These are phyloP conservation scores for Scaeva pyrastri DNA, from an alignment of 2,888 invertebrate species.

Conservation along the genomic window DNA sequence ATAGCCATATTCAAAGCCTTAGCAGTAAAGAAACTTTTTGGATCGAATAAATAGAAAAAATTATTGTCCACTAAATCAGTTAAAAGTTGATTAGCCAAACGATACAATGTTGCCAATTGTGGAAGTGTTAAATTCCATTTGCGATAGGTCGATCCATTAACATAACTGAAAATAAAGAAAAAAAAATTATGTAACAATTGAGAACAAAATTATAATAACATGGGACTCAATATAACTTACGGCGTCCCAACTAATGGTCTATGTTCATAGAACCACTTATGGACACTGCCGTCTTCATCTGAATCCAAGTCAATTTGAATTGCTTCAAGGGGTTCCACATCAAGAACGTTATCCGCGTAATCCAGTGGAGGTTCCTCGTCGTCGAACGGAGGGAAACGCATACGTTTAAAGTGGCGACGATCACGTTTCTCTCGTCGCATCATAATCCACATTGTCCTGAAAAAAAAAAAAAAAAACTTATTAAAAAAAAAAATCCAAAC, in stretches of 20 bases:
- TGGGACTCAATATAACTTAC: constrained; percentile 83
- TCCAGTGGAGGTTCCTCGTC: constrained; percentile 99
- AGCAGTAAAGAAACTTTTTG: constrained; percentile 99
- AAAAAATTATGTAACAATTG: not conserved
- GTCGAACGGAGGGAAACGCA: constrained; percentile 99
- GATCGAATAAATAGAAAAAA: constrained; percentile 99
- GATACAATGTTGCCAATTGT: constrained; percentile 98
- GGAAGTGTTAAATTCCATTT: constrained; percentile 98
- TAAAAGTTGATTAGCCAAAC: constrained; percentile 97
- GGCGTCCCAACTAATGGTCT: constrained; percentile 96
- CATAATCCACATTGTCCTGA: constrained; percentile 99
- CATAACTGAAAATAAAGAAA: constrained; percentile 85
- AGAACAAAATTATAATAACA: not conserved
- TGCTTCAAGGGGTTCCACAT: constrained; percentile 99
- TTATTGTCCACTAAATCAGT: constrained; percentile 99
- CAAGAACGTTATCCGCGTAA: constrained; percentile 99
- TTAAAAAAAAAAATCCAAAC: not conserved
- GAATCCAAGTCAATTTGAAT: constrained; percentile 99
- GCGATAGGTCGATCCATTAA: constrained; percentile 98
- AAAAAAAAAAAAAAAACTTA: not conserved
- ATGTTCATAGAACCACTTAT: constrained; percentile 99
- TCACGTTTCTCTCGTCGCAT: constrained; percentile 99
- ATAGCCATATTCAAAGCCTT: constrained; percentile 99
- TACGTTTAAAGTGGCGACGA: constrained; percentile 98
- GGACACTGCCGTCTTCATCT: constrained; percentile 95